phyloP scores from a whole-genome alignment of 2,113 vertebrate genomes.

The Cairina moschata region DNA sequence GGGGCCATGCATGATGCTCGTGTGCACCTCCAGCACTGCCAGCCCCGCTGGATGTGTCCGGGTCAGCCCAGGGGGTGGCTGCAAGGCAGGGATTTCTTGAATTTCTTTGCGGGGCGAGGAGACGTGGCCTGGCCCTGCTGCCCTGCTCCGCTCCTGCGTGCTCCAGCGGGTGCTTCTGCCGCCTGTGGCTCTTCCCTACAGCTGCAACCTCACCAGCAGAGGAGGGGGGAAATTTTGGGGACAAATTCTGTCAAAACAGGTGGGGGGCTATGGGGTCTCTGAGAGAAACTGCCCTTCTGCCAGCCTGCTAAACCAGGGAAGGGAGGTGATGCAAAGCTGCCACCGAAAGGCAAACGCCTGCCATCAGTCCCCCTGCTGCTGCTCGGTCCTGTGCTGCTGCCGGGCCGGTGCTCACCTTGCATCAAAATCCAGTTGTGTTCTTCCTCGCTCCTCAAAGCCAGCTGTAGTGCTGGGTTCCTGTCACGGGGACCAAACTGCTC shows the following conservation, averaged over 20 bases:
- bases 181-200: not conserved
- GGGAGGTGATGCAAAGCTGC: not conserved
- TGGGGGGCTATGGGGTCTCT: not conserved
- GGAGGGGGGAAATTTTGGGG: not conserved
- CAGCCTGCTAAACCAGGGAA: not conserved
- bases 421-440: not conserved
- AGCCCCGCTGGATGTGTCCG: rapidly evolving
- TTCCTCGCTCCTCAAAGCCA: not conserved
- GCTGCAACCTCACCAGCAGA: not conserved
- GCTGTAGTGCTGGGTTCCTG: not conserved
- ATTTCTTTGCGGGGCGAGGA: rapidly evolving
- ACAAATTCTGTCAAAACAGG: not conserved
- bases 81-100: not conserved
- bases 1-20: not conserved
- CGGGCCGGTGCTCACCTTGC: not conserved
- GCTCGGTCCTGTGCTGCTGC: not conserved
- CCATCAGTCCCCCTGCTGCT: not conserved
- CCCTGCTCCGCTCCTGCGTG: too few species aligned
- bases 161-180: not conserved
- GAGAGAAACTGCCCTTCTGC: not conserved
- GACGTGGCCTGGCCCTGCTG: not conserved
- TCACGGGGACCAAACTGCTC: not conserved
- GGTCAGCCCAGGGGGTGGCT: not conserved
- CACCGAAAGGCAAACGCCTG: rapidly evolving
- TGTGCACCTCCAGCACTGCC: rapidly evolving